Percentiles rank a stretch among this genome's conserved stretches.
Conservation (phyloP, 2,797 vertebrate genomes). For the Clarias pachynema region DNA sequence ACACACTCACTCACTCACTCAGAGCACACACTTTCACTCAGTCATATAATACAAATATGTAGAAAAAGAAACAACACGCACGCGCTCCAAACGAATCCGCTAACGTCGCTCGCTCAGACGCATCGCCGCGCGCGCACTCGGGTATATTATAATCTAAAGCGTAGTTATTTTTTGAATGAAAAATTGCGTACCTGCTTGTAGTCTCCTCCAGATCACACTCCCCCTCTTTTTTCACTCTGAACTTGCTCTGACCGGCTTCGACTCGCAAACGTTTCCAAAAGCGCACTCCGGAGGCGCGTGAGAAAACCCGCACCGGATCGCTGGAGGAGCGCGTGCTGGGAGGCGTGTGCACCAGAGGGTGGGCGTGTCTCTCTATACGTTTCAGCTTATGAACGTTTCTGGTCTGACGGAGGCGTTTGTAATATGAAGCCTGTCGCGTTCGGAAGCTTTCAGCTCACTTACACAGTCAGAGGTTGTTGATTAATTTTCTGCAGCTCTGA, state of each 20-base stretch:
- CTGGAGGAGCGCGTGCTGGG: neutral
- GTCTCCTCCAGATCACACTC: slow-evolving; percentile 51
- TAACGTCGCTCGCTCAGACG: too few species aligned
- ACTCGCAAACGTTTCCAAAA: slow-evolving; percentile 64
- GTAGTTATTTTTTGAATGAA: slow-evolving; percentile 54
- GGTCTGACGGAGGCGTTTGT: neutral
- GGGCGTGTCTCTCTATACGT: neutral
- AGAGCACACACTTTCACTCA: neutral
- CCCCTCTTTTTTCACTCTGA: slow-evolving; percentile 53
- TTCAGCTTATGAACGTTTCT: neutral
- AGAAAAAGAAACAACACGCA: neutral
- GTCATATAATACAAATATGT: too few species aligned
- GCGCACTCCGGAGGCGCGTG: slow-evolving; percentile 25
- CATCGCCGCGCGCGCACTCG: neutral
- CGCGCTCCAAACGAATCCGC: neutral
- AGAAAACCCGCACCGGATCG: slow-evolving; percentile 46
- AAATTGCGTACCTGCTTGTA: slow-evolving; percentile 55
- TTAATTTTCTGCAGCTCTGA: neutral
- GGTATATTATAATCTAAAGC: neutral
- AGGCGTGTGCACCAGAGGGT: neutral
- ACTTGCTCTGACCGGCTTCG: slow-evolving; percentile 67
- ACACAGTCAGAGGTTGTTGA: neutral
- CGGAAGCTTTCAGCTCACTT: neutral
- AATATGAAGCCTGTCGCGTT: neutral
- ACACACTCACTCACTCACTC: neutral